phyloP scores from a whole-genome alignment of 2,113 vertebrate species.

The Chloebia gouldiae region DNA sequence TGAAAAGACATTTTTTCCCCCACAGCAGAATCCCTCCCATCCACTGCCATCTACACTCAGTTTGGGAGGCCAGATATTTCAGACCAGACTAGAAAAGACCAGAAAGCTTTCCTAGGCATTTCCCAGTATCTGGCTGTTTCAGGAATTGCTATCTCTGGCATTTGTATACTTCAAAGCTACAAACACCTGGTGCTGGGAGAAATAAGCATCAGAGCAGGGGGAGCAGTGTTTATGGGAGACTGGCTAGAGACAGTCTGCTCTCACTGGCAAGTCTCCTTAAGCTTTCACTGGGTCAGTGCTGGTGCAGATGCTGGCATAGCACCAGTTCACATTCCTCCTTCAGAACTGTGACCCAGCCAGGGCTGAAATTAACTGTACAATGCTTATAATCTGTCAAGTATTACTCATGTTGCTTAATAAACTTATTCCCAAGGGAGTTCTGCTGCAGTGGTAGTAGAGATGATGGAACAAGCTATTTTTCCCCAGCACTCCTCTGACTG shows the following conservation, averaged over 20 bases:
- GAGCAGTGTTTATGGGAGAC: not conserved
- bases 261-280: not conserved
- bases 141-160: not conserved
- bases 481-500: not conserved
- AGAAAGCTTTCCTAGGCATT: not conserved
- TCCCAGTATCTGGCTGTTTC: not conserved
- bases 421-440: not conserved
- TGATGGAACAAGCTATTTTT: not conserved
- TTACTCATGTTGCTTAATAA: not conserved
- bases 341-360: slow-evolving; percentile 4
- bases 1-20: not conserved
- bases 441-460: not conserved
- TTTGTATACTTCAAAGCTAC: not conserved
- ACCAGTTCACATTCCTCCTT: not conserved
- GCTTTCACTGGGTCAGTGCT: not conserved
- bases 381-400: not conserved
- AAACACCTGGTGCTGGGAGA: not conserved
- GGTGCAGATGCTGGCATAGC: not conserved
- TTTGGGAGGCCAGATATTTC: not conserved
- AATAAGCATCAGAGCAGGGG: not conserved
- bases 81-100: not conserved
- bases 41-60: not conserved
- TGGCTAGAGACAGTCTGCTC: not conserved
- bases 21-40: not conserved
- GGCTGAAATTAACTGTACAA: not conserved